These are phyloP conservation scores for Patella ulyssiponensis DNA, from an alignment of 2,888 invertebrate genomes.

Conservation along the genomic window DNA sequence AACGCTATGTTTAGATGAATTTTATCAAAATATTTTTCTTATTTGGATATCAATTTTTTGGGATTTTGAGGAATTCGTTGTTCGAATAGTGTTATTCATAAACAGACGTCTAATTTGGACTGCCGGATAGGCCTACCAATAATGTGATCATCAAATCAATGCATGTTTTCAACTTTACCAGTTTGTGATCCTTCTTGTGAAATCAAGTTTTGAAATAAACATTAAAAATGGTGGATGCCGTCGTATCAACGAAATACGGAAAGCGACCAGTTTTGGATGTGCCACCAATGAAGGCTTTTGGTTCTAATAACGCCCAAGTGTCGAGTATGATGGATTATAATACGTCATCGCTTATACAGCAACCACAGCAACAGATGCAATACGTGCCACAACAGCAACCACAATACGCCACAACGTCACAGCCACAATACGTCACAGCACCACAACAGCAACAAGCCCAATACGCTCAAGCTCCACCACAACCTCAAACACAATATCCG, in stretches of 20 bases:
- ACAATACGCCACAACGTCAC: neutral
- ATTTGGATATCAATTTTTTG: no score
- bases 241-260: conserved; percentile 41
- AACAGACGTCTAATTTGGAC: no score
- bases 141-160: no score
- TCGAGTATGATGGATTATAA: conserved; percentile 3
- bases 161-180: no score
- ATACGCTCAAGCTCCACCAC: conserved; percentile 15
- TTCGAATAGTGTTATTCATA: no score
- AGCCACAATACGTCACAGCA: conserved; percentile 12
- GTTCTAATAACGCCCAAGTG: neutral
- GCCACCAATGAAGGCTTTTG: conserved; percentile 35
- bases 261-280: conserved; percentile 41
- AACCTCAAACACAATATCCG: conserved; percentile 1
- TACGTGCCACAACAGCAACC: conserved; percentile 2
- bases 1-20: no score
- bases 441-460: conserved; percentile 14
- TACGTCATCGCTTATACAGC: neutral
- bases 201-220: no score
- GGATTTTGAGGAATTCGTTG: no score
- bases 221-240: conserved; percentile 37
- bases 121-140: no score
- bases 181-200: no score
- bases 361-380: neutral
- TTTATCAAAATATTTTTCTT: no score